These are phyloP conservation scores for Acholoe squamosa DNA, from an alignment of 2,888 invertebrate genomes.

Conservation along the genomic window DNA sequence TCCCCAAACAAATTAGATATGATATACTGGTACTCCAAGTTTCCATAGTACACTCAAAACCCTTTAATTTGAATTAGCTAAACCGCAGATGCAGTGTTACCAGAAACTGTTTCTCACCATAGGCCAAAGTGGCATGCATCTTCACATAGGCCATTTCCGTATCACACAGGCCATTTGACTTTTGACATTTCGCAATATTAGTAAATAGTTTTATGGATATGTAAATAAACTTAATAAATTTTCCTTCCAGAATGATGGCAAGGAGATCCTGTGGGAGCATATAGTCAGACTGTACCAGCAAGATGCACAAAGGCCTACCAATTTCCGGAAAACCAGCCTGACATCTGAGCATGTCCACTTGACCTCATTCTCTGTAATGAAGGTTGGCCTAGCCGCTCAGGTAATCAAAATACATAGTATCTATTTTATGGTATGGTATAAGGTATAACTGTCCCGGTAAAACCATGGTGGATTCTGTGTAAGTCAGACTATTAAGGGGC, in stretches of 20 bases:
- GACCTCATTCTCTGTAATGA: neutral
- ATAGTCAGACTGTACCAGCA: neutral
- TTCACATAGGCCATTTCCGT: too few species aligned
- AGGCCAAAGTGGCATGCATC: too few species aligned
- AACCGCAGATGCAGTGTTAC: too few species aligned
- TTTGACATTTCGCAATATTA: neutral
- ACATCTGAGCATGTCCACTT: constrained; percentile 1
- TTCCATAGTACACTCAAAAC: too few species aligned
- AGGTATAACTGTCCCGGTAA: too few species aligned
- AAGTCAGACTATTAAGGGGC: too few species aligned
- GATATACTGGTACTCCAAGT: too few species aligned
- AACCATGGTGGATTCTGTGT: too few species aligned
- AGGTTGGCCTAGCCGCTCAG: neutral
- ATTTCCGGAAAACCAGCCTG: neutral
- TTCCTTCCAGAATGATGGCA: constrained; percentile 5
- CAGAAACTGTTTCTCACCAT: too few species aligned
- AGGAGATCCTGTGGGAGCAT: neutral
- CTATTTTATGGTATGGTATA: too few species aligned
- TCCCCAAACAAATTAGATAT: too few species aligned
- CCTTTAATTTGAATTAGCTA: too few species aligned
- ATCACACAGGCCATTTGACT: neutral
- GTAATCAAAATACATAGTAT: neutral
- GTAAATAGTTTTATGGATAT: neutral
- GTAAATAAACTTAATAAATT: neutral
- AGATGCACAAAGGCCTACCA: neutral